Conservation (phyloP, 2,113 vertebrate genomes). For the Monarcha castaneiventris region DNA sequence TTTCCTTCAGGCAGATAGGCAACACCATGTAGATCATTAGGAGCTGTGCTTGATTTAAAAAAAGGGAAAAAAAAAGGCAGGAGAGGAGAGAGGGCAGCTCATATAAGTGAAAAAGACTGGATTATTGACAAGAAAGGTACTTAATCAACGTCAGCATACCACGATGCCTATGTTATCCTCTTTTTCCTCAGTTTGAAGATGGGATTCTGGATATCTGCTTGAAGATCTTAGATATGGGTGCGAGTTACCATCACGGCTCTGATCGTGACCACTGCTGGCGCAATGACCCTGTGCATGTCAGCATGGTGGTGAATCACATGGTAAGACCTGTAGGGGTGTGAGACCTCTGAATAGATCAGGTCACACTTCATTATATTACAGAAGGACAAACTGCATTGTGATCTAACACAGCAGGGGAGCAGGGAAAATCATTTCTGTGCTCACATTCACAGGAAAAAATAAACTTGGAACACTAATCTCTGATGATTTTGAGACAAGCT, state of each 20-base stretch:
- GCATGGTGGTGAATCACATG: constrained; percentile 59
- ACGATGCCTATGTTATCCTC: not conserved
- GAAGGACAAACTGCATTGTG: not conserved
- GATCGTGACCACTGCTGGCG: constrained; percentile 45
- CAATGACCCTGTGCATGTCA: constrained; percentile 53
- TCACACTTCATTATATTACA: not conserved
- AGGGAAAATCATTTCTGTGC: not conserved
- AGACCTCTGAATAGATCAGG: not conserved
- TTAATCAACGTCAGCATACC: not conserved
- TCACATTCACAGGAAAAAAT: not conserved
- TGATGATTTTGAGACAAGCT: not conserved
- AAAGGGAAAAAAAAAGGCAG: not conserved
- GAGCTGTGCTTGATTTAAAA: not conserved
- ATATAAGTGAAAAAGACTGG: not conserved
- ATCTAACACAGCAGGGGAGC: not conserved
- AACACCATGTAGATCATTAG: not conserved
- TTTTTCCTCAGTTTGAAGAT: constrained; percentile 56
- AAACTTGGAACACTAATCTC: not conserved
- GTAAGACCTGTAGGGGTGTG: not conserved
- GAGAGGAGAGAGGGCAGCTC: not conserved
- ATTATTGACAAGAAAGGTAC: not conserved
- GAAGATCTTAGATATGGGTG: constrained; percentile 56
- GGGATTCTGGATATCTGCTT: constrained; percentile 60
- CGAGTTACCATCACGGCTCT: constrained; percentile 41
- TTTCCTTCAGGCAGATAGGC: not conserved